Conservation (phyloP, 2,888 invertebrate species). For the Horisme vitalbata region DNA sequence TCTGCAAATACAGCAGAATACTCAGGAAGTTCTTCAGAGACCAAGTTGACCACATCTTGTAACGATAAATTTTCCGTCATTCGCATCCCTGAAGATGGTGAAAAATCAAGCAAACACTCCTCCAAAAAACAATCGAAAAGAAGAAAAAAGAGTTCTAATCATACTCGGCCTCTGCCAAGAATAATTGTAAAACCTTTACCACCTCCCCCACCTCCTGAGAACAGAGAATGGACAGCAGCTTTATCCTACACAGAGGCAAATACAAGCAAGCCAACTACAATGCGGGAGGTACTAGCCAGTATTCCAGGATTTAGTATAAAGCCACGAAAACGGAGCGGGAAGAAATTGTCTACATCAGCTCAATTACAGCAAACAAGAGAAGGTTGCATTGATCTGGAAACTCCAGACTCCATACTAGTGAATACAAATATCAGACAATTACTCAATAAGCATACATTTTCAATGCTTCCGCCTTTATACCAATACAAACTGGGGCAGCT, state of each 20-base stretch:
- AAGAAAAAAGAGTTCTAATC: constrained; percentile 89
- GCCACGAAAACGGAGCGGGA: constrained; percentile 89
- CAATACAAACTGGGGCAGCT: constrained; percentile 96
- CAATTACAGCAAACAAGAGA: constrained; percentile 96
- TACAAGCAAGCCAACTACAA: constrained; percentile 85
- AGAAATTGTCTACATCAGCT: constrained; percentile 94
- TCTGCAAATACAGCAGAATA: constrained; percentile 64
- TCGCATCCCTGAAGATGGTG: constrained; percentile 73
- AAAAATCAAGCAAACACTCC: constrained; percentile 89
- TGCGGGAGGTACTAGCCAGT: constrained; percentile 94
- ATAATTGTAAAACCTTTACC: constrained; percentile 92
- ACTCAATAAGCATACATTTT: constrained; percentile 96
- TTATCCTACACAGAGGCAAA: constrained; percentile 63
- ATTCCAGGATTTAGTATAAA: constrained; percentile 95
- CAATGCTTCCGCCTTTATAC: constrained; percentile 92
- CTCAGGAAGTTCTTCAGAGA: constrained; percentile 66
- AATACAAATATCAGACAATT: constrained; percentile 95
- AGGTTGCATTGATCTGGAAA: constrained; percentile 97
- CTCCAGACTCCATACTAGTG: constrained; percentile 96
- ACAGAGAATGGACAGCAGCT: constrained; percentile 74
- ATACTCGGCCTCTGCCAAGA: constrained; percentile 86
- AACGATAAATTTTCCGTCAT: constrained; percentile 73
- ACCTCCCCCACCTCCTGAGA: constrained; percentile 82
- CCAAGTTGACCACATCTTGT: constrained; percentile 60
- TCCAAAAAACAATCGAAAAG: constrained; percentile 88